Conservation (phyloP, 2,113 vertebrate genomes). For the Todiramphus chloris region DNA sequence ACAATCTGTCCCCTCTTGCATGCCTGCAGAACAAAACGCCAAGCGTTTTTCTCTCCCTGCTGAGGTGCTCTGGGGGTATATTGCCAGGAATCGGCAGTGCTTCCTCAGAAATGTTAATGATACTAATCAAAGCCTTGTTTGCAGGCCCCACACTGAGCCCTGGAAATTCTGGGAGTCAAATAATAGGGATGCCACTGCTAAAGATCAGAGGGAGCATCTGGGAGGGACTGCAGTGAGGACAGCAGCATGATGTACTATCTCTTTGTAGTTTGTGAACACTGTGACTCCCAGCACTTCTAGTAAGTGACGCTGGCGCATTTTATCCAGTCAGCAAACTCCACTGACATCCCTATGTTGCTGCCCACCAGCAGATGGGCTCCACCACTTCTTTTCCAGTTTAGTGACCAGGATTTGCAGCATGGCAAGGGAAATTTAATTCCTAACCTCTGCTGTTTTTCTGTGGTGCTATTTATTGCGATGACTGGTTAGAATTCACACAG, state of each 20-base stretch:
- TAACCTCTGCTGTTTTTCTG: neutral
- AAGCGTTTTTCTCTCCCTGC: neutral
- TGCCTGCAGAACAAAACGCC: neutral
- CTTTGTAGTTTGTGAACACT: constrained; percentile 32
- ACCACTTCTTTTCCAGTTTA: neutral
- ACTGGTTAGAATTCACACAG: neutral
- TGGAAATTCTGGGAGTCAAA: constrained; percentile 49
- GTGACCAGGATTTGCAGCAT: neutral
- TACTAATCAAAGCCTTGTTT: constrained; percentile 55
- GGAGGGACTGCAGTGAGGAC: constrained; percentile 32
- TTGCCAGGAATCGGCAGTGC: constrained; percentile 33
- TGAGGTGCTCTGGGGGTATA: constrained; percentile 42
- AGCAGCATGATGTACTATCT: constrained; percentile 28
- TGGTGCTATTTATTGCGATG: neutral
- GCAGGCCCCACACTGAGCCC: constrained; percentile 30
- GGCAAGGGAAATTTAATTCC: neutral
- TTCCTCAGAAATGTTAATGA: constrained; percentile 59
- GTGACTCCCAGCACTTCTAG: constrained; percentile 37
- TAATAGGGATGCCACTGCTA: constrained; percentile 34
- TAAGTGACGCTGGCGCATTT: constrained; percentile 53
- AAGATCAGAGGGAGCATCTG: constrained; percentile 55
- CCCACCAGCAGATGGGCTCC: neutral
- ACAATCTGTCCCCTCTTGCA: neutral
- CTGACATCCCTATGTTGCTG: neutral
- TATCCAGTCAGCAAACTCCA: constrained; percentile 43